Base-by-base conservation (phyloP, 2,888 invertebrate species). In the Meliscaeva auricollis region DNA sequence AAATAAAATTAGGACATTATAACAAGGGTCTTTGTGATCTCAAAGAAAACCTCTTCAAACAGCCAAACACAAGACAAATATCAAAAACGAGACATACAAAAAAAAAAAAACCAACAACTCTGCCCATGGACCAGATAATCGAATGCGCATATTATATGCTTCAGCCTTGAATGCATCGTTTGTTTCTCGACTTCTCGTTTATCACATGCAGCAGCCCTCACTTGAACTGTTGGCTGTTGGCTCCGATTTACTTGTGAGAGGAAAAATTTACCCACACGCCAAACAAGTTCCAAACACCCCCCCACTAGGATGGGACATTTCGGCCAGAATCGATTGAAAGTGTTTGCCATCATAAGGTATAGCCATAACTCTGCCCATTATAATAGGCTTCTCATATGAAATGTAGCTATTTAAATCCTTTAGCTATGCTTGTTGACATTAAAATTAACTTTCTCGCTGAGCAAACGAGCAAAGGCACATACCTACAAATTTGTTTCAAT, bases 131-230 rank as follows among this genome's bases (percentile, higher is more conserved):
- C 50, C 32, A 15, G 32, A 76, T 73, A 50, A 72, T 72, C 46
- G 68, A 62, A 66, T 56, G 38, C 72, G 58, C 76, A 79, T 44
- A 62, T 79, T 76, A 46, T 22, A 13, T 64, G 6, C 70, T 48
- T 44, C 69, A 82, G 68, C 77, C 72, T 82, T 82, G 72, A 82
- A 77, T 82, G 68, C 68, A 73, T 72, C 44, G 72, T 50, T 77
- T 41, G 22, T 30, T 38, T 58, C 52, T 76, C 38, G 41, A 50
- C 48, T 77, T 41, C 52, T 52, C 13, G 35, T 66, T 41, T 11
- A 46, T 64, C 15, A 22, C n/a, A 46, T n/a, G 17, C 11, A 50
- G 9, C 22, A 41, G 9, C 30, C 15, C 58, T 44, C 15, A 62
- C n/a, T 30, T 17, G 11, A 0, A 13, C 15, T 17, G 32, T 66